These are phyloP conservation scores for Amphipyra berbera DNA, from an alignment of 2,888 invertebrate species.

Conservation along the genomic window DNA sequence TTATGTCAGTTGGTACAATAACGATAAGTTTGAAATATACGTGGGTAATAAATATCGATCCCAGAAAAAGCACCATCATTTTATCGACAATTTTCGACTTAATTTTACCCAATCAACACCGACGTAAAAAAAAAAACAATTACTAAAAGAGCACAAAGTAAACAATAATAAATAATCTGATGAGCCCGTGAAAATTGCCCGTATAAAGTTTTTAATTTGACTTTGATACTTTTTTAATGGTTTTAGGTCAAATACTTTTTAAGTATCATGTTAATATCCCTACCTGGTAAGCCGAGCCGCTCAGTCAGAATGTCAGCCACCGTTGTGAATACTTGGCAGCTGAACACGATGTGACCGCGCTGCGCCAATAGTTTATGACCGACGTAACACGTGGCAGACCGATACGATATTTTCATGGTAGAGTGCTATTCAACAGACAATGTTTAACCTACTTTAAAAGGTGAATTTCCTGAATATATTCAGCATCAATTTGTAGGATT, in stretches of 20 bases:
- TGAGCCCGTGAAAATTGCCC: not conserved
- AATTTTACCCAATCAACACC: no score
- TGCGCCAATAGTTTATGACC: constrained; percentile 42
- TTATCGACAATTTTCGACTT: no score
- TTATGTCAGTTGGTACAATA: constrained; percentile 18
- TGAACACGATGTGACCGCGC: constrained; percentile 10
- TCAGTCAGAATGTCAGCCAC: constrained; percentile 38
- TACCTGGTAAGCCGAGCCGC: constrained; percentile 23
- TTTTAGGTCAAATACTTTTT: constrained; percentile 1
- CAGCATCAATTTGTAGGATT: not conserved
- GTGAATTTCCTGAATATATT: constrained; percentile 1
- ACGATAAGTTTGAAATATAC: constrained; percentile 3
- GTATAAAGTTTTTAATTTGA: not conserved
- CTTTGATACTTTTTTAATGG: constrained; percentile 7
- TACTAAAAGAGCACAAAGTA: no score
- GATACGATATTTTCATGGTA: constrained; percentile 30
- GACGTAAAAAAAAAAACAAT: no score
- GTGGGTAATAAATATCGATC: no score
- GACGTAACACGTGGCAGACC: constrained; percentile 36
- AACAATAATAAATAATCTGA: not conserved
- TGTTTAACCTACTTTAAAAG: not conserved
- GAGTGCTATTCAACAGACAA: constrained; percentile 17
- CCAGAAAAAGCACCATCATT: no score
- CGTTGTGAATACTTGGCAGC: constrained; percentile 44
- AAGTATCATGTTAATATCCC: constrained; percentile 12